Conservation (phyloP, 2,113 vertebrate genomes). For the Coracopsis vasa region DNA sequence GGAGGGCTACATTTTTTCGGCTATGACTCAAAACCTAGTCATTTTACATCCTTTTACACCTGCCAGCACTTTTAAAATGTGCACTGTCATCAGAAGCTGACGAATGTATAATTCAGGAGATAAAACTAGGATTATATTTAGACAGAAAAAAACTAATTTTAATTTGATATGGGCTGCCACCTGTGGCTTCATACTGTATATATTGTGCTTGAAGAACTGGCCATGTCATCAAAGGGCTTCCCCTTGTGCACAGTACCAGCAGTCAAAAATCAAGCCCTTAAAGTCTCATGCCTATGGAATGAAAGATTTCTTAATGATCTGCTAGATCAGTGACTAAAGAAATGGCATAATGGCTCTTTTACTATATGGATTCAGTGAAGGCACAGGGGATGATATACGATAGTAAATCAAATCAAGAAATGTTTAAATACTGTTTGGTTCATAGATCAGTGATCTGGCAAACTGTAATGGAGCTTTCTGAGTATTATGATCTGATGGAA, state of each 20-base stretch:
- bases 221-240: not conserved
- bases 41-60: not conserved
- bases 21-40: not conserved
- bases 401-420: conserved; percentile 58
- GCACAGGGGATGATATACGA: conserved; percentile 12
- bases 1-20: not conserved
- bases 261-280: not conserved
- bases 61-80: not conserved
- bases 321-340: conserved; percentile 50
- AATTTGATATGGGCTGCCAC: not conserved
- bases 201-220: not conserved
- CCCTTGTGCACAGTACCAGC: not conserved
- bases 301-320: conserved; percentile 46
- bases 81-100: not conserved
- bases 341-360: conserved; percentile 32
- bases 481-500: conserved; percentile 37
- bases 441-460: conserved; percentile 61
- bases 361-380: conserved; percentile 18
- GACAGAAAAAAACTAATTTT: not conserved
- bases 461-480: conserved; percentile 56
- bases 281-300: not conserved
- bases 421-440: conserved; percentile 64
- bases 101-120: not conserved
- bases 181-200: not conserved
- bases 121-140: not conserved